Evolutionary conservation across 53 echinoderm and acorn worm genomes (phyloP).

Genomic region (Apostichopus leukothele): DNA sequence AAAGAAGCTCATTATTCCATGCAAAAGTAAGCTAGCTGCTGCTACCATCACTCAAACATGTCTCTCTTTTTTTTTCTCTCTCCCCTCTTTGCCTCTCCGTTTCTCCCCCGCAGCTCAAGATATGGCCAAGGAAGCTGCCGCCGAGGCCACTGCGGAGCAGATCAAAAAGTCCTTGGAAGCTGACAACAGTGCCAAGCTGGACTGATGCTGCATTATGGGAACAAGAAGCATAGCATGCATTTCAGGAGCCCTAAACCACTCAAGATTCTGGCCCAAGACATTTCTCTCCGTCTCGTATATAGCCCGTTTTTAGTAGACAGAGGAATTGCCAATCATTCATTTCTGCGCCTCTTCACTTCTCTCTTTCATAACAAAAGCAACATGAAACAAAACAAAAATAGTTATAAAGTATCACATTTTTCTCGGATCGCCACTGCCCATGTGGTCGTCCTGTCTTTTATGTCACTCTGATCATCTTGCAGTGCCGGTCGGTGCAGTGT

Average conservation of each 20-base stretch:
- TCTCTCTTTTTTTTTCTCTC: conserved; percentile 9
- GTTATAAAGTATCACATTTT: neutral
- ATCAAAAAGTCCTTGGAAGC: conserved; percentile 78
- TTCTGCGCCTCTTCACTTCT: neutral
- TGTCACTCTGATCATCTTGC: neutral
- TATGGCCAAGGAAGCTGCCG: conserved; percentile 84
- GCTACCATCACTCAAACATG: conserved; percentile 1
- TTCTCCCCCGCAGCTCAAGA: conserved; percentile 78
- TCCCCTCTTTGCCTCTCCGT: conserved; percentile 17
- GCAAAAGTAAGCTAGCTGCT: conserved; percentile 11
- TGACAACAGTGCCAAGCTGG: conserved; percentile 57
- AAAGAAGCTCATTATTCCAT: too few relatives aligned
- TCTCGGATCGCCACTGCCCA: neutral
- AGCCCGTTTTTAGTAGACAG: neutral
- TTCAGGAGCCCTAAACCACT: conserved; percentile 5
- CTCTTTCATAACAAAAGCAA: neutral
- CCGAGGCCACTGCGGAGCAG: conserved; percentile 90
- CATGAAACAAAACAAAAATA: neutral
- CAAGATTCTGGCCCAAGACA: neutral
- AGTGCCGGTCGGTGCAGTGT: neutral
- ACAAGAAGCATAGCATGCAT: conserved; percentile 13
- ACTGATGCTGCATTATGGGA: conserved; percentile 53
- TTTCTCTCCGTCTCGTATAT: neutral
- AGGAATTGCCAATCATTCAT: neutral
- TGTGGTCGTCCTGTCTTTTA: neutral